Evolutionary conservation across 2,797 vertebrate species (phyloP), one percentile per base, ranked within the genome.

Genomic region (Psittacula echo): DNA sequence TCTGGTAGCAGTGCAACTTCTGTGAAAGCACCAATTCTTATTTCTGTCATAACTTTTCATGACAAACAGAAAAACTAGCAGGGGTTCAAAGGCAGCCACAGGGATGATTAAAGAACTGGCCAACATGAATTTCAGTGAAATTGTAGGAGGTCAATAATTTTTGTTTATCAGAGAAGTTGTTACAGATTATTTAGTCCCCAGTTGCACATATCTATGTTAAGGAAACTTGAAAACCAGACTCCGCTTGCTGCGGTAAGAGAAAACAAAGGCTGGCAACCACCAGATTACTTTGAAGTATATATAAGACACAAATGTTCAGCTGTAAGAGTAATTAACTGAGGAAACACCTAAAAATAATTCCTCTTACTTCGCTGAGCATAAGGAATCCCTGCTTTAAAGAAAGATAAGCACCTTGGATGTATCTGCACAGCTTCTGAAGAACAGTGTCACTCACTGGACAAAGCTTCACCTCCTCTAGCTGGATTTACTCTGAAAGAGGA

Each of bases 351-450:
- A 89, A 93, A 92, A 87, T 79, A 90, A 89, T 90, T 42, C 53
- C 22, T 95, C 78, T 85, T 96, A 98, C 98, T 76, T 89, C 81
- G 89, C 96, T 97, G 75, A 96, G 74, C 2, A 37, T 34, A 73
- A 97, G 94, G 47, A 98, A 97, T 17, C 92, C 94, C 74, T 98
- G 97, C 93, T 97, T 98, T 90, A 98, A 93, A 26, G 89, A 88
- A 7, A 80, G 27, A 54, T 91, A 94, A 77, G 92, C 48, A 26
- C 96, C 97, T 82, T 96, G 95, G 9, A 95, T 90, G 20, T 61
- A 93, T 83, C 90, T 90, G n/a, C 66, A 75, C 17, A 98, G 90
- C 85, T 97, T 97, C 26, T 94, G 85, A 80, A 98, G 68, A 76
- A 88, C 74, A 32, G 94, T 74, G 54, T 87, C 92, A 80, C 84